These are phyloP conservation scores for Euborellia annulipes DNA, from an alignment of 1,140 invertebrate genomes.

Conservation along the genomic window DNA sequence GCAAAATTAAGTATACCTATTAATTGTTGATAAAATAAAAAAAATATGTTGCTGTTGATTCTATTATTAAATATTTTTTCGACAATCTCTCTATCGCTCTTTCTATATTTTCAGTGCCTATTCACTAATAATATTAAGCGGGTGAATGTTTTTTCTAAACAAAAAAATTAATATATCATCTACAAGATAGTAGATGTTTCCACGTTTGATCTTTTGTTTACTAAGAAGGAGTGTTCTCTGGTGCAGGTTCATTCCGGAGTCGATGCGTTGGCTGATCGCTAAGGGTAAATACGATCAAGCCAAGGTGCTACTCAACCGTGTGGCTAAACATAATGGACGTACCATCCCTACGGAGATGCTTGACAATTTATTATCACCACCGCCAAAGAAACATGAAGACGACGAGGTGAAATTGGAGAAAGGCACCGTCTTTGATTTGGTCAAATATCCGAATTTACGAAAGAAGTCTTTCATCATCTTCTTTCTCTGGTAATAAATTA, in stretches of 20 bases:
- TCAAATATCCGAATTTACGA: conserved; percentile 28
- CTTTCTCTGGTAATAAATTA: conserved; percentile 27
- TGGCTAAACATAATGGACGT: conserved; percentile 18
- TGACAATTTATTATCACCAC: conserved; percentile 9
- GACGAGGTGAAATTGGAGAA: conserved; percentile 3
- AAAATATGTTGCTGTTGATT: too few species aligned
- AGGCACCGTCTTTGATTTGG: conserved; percentile 19
- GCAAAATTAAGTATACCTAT: too few species aligned
- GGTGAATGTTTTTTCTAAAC: too few species aligned
- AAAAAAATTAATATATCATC: too few species aligned
- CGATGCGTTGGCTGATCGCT: conserved; percentile 23
- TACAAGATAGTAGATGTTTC: too few species aligned
- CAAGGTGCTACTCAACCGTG: conserved; percentile 16
- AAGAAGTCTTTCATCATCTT: conserved; percentile 30
- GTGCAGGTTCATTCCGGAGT: conserved; percentile 25
- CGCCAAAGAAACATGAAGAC: conserved; percentile 1
- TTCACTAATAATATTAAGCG: too few species aligned
- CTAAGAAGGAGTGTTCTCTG: too few species aligned
- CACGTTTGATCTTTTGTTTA: too few species aligned
- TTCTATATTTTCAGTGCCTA: too few species aligned
- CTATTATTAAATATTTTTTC: too few species aligned
- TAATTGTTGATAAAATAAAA: too few species aligned
- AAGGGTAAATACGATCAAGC: conserved; percentile 19
- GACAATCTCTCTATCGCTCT: too few species aligned
- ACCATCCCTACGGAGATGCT: conserved; percentile 14